These are phyloP conservation scores for Halotydeus destructor DNA, from an alignment of 1,140 invertebrate genomes.

Conservation along the genomic window DNA sequence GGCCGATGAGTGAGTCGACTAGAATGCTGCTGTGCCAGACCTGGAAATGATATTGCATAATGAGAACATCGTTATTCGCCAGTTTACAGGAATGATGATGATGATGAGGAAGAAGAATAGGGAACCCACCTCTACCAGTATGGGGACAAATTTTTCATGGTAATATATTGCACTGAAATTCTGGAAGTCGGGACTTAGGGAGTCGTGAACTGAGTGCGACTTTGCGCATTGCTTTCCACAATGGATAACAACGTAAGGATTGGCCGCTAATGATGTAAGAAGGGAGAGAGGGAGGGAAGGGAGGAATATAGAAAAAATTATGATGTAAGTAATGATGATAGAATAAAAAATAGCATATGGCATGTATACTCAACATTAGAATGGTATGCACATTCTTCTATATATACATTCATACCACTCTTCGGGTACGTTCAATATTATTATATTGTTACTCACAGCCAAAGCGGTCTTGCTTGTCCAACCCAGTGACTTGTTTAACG, in stretches of 20 bases:
- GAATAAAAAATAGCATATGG: no score
- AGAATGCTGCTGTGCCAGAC: conserved; percentile 10
- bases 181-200: conserved; percentile 29
- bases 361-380: no score
- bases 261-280: conserved; percentile 23
- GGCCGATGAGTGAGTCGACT: conserved; percentile 11
- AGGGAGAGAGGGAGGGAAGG: background rate
- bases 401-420: conserved; percentile 2
- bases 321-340: background rate
- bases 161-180: conserved; percentile 31
- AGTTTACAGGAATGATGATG: conserved; percentile 22
- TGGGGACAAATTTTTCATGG: conserved; percentile 24
- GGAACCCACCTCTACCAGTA: background rate
- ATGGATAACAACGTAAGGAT: conserved; percentile 33
- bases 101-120: conserved; percentile 21
- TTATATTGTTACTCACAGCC: conserved; percentile 20
- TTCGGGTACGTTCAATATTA: conserved; percentile 4
- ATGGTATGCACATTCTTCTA: no score
- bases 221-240: conserved; percentile 31
- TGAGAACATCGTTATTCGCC: conserved; percentile 1
- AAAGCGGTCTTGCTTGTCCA: conserved; percentile 28
- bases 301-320: conserved; percentile 2
- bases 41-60: conserved; percentile 7
- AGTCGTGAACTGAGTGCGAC: conserved; percentile 26
- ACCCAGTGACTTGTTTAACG: conserved; percentile 24